phyloP scores from a whole-genome alignment of 35 echinoderm and acorn worm species.

The Anneissia japonica region DNA sequence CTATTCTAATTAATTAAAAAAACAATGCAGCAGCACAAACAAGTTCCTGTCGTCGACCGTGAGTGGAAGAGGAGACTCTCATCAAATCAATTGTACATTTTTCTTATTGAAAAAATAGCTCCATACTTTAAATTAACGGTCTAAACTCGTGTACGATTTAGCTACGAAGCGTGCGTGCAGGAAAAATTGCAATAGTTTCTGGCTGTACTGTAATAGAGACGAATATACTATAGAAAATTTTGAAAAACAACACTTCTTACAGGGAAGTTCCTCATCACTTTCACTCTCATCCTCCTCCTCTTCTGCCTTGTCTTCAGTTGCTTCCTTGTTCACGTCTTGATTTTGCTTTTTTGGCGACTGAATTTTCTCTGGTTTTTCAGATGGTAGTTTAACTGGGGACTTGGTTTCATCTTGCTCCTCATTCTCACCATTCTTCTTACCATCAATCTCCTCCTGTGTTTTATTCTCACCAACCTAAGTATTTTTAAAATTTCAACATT shows the following conservation, averaged over 20 bases:
- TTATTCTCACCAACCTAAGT: not conserved
- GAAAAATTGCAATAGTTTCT: not conserved
- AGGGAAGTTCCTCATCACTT: constrained; percentile 46
- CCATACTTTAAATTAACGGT: not conserved
- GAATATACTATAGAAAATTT: not conserved
- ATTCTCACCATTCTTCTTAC: not conserved
- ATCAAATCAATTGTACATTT: too few species aligned
- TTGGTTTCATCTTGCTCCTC: not conserved
- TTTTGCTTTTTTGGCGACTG: not conserved
- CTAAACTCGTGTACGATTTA: not conserved
- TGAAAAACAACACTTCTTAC: not conserved
- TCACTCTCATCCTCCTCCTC: constrained; percentile 34
- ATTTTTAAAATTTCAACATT: not conserved
- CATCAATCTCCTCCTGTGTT: not conserved
- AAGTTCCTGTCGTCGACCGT: too few species aligned
- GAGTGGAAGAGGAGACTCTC: too few species aligned
- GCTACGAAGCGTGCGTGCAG: not conserved
- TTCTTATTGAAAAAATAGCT: not conserved
- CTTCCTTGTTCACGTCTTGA: constrained; percentile 6
- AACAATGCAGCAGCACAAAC: too few species aligned
- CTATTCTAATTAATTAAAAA: too few species aligned
- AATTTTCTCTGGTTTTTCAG: not conserved
- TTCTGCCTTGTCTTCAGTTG: constrained; percentile 16
- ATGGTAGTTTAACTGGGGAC: not conserved
- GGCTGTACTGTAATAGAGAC: not conserved